A percentile compares a stretch with the other conserved stretches of the same genome.
Conservation (phyloP, 1,140 invertebrate genomes). For the Pachyrhynchus sulphureomaculatus region DNA sequence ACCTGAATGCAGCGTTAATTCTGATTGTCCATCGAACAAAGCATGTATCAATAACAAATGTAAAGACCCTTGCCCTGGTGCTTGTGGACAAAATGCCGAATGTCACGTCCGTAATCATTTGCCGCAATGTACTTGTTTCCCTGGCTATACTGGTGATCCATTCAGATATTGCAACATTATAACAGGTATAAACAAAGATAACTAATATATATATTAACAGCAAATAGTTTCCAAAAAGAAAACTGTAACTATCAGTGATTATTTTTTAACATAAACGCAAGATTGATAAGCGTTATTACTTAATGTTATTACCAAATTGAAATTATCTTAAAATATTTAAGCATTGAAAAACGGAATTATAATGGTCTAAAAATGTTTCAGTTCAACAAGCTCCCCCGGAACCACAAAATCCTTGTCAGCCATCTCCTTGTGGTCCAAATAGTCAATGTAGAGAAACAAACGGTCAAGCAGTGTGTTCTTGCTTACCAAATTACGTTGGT, state of each 20-base stretch:
- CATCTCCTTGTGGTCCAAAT: constrained; percentile 70
- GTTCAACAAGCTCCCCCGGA: constrained; percentile 56
- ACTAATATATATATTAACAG: not conserved
- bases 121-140: constrained; percentile 59
- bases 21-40: constrained; percentile 62
- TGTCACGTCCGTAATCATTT: constrained; percentile 64
- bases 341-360: constrained; percentile 61
- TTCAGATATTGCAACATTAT: constrained; percentile 58
- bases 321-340: too few relatives aligned
- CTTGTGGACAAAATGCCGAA: constrained; percentile 63
- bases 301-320: too few relatives aligned
- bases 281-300: too few relatives aligned
- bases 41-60: constrained; percentile 65
- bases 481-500: constrained; percentile 69
- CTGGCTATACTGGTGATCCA: constrained; percentile 64
- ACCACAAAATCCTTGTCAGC: constrained; percentile 60
- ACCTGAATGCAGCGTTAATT: constrained; percentile 65
- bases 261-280: too few relatives aligned
- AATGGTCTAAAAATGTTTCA: constrained; percentile 60
- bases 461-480: constrained; percentile 65
- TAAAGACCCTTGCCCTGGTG: constrained; percentile 65
- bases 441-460: constrained; percentile 68
- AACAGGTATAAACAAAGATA: constrained; percentile 55
- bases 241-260: too few relatives aligned
- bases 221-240: too few relatives aligned